These are phyloP conservation scores for Drosophila santomea DNA, from an alignment of 1,140 invertebrate species.

Conservation along the genomic window DNA sequence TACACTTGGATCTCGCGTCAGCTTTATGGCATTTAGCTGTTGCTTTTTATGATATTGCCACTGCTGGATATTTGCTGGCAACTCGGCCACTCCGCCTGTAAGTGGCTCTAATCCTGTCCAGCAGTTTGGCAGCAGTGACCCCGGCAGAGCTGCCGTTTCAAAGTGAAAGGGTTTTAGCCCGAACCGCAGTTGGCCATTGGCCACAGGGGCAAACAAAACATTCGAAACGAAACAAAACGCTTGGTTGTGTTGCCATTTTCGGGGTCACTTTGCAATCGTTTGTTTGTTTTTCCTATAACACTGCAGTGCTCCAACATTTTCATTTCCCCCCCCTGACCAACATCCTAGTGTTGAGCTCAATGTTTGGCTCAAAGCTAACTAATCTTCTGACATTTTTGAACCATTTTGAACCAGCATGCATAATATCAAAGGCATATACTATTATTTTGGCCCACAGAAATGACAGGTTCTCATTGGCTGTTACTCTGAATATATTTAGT, in stretches of 20 bases:
- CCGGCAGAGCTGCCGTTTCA: conserved; percentile 58
- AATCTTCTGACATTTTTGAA: conserved; percentile 62
- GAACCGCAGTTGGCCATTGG: conserved; percentile 58
- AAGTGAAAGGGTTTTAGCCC: conserved; percentile 71
- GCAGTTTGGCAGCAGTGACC: conserved; percentile 75
- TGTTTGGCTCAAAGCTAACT: conserved; percentile 29
- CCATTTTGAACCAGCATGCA: conserved; percentile 34
- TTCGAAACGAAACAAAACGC: conserved; percentile 4
- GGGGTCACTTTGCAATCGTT: conserved; percentile 68
- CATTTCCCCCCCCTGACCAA: not conserved
- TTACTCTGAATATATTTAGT: too few relatives aligned
- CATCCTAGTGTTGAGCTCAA: not conserved
- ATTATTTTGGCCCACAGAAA: not conserved
- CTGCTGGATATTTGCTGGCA: conserved; percentile 20
- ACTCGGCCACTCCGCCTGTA: conserved; percentile 30
- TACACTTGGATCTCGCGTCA: conserved; percentile 51
- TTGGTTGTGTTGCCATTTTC: conserved; percentile 27
- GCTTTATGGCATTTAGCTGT: conserved; percentile 69
- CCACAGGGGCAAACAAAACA: conserved; percentile 38
- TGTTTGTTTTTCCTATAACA: conserved; percentile 64
- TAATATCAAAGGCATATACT: conserved; percentile 47
- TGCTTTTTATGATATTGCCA: conserved; percentile 66
- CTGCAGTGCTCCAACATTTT: conserved; percentile 16
- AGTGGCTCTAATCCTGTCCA: conserved; percentile 72
- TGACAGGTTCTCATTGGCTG: too few relatives aligned